These are phyloP conservation scores for Liasis olivaceus DNA, from an alignment of 2,797 vertebrate species.

Conservation along the genomic window DNA sequence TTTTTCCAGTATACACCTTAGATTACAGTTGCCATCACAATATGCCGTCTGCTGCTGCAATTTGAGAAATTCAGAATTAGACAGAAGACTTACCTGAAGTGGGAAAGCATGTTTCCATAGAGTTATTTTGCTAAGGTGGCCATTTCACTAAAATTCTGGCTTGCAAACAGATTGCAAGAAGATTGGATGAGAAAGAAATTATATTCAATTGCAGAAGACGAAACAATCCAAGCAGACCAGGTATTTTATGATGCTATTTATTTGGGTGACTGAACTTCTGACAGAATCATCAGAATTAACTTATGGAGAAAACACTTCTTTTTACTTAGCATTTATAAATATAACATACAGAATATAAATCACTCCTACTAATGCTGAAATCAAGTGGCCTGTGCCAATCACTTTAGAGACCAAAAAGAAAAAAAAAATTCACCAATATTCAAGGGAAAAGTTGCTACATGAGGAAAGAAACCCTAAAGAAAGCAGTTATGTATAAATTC, in stretches of 20 bases:
- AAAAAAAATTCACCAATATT: not conserved
- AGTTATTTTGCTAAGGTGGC: not conserved
- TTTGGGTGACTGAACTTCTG: not conserved
- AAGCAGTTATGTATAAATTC: not conserved
- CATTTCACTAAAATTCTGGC: slow-evolving; percentile 7
- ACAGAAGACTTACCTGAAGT: not conserved
- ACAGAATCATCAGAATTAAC: not conserved
- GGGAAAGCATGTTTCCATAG: slow-evolving; percentile 9
- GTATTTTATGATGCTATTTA: slow-evolving; percentile 17
- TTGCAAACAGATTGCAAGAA: slow-evolving; percentile 28
- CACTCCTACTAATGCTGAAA: not conserved
- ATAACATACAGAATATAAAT: not conserved
- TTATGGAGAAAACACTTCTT: not conserved
- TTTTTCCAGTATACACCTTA: not conserved
- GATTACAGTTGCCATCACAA: not conserved
- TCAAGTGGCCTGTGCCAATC: not conserved
- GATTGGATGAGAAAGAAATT: slow-evolving; percentile 29
- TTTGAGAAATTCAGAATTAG: not conserved
- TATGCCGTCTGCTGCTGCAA: not conserved
- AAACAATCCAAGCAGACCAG: not conserved
- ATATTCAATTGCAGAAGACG: slow-evolving; percentile 16
- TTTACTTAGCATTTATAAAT: slow-evolving; percentile 8
- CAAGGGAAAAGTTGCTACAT: not conserved
- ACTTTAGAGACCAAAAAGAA: no score
- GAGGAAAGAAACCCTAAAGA: not conserved